Evolutionary conservation across 2,113 vertebrate genomes (phyloP), one percentile per base, ranked within the genome.

Genomic region (Fregata magnificens): DNA sequence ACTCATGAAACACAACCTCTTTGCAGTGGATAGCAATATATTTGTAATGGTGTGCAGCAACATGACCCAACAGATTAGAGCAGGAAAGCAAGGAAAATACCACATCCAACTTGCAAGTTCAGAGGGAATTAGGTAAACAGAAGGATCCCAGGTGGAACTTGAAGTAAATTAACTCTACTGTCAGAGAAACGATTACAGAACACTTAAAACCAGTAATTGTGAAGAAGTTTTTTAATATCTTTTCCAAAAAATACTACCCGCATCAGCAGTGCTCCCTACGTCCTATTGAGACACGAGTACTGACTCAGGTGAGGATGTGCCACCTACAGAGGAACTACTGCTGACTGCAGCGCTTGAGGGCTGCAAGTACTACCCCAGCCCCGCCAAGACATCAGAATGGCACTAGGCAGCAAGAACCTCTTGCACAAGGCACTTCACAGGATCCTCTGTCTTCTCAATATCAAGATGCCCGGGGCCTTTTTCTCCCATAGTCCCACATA

Each of bases 361-460:
- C 65, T 86, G 61, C 55, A 78, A 74, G 79, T 70, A 49, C 59
- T 13, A 20, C n/a, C 24, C n/a, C 38, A 84, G 59, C 21, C 50
- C 67, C 0, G 0, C 26, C 1, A 0, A 86, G 63, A 56, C 2
- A 0, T 18, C 2, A 1, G 53, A n/a, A 38, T 0, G 1, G 59
- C 26, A 10, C 28, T 4, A n/a, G 36, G 71, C 50, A 88, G 79
- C 0, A 2, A 72, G 13, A 66, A 20, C 26, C 25, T 34, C 49
- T 38, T 32, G 59, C 63, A 92, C 32, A 67, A 58, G 52, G 53
- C 31, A n/a, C 70, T 79, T 55, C n/a, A 40, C 49, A 76, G 47
- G n/a, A 88, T 36, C n/a, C 36, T 52, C 86, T 67, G 28, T 77
- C 31, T 56, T 34, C 74, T 78, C 82, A 42, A 0, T 18, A 65